A percentile compares a stretch with the other conserved stretches of the same genome.
Evolutionary conservation across 2,113 vertebrate species (phyloP).

Genomic region (Mustela lutreola): DNA sequence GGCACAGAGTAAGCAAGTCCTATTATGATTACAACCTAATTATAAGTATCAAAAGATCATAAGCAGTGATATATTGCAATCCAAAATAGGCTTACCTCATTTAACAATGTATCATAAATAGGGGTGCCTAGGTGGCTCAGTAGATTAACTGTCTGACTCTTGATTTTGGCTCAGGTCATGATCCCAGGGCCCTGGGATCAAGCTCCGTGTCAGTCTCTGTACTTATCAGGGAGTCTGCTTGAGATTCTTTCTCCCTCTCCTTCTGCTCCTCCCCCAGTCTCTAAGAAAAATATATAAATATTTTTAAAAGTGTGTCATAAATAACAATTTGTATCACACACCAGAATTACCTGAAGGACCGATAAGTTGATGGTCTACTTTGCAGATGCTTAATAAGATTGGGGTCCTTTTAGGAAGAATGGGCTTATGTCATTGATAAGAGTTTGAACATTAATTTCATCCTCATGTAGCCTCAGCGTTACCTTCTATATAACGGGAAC

Average conservation of each 20-base stretch:
- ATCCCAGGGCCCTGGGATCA: not conserved
- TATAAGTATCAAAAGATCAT: not conserved
- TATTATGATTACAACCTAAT: too few species aligned
- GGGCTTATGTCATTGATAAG: fast-evolving
- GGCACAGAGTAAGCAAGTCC: not conserved
- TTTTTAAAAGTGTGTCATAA: not conserved
- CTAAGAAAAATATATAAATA: not conserved
- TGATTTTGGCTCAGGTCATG: not conserved
- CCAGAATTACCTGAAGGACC: not conserved
- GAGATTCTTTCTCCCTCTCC: not conserved
- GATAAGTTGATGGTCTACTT: not conserved
- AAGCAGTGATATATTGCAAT: not conserved
- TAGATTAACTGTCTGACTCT: fast-evolving
- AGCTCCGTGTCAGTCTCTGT: not conserved
- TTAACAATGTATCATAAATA: not conserved
- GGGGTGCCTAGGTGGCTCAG: not conserved
- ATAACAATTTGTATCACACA: not conserved
- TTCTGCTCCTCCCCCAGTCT: not conserved
- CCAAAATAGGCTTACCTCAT: not conserved
- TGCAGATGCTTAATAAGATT: not conserved
- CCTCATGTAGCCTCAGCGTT: not conserved
- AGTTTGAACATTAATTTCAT: not conserved
- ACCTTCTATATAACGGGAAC: not conserved
- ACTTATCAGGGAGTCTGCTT: not conserved
- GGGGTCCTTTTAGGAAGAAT: not conserved